These are phyloP conservation scores for Pharmacophagus antenor DNA, from an alignment of 2,888 invertebrate genomes.

Conservation along the genomic window DNA sequence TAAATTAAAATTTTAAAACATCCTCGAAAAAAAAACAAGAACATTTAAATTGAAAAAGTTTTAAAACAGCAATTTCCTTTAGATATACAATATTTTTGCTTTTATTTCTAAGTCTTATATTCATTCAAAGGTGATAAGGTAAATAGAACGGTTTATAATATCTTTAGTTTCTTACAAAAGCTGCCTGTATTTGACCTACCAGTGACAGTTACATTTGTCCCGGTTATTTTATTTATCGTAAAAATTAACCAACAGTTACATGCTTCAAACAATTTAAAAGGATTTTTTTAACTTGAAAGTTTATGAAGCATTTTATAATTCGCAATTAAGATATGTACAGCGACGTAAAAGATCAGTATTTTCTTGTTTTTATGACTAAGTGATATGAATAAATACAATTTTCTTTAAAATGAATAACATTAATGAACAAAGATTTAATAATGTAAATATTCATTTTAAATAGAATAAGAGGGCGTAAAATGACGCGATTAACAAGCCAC, in stretches of 20 bases:
- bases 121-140: too few species aligned
- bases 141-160: too few species aligned
- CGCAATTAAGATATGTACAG: constrained; percentile 29
- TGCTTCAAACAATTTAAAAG: constrained; percentile 1
- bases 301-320: constrained; percentile 24
- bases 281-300: constrained; percentile 24
- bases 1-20: too few species aligned
- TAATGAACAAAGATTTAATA: constrained; percentile 26
- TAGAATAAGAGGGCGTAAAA: constrained; percentile 37
- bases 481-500: constrained; percentile 55
- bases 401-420: neutral
- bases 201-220: too few species aligned
- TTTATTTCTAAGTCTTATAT: too few species aligned
- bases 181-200: too few species aligned
- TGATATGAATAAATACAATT: constrained; percentile 20
- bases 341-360: constrained; percentile 28
- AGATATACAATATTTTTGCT: too few species aligned
- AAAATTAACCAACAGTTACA: constrained; percentile 7
- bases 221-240: constrained; percentile 5
- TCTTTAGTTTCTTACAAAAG: too few species aligned
- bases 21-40: too few species aligned
- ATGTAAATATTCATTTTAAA: constrained; percentile 10
- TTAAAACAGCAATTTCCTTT: too few species aligned
- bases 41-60: too few species aligned
- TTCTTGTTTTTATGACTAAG: constrained; percentile 12